Base-by-base conservation (phyloP, 2,797 vertebrate species). In the Pygocentrus nattereri region DNA sequence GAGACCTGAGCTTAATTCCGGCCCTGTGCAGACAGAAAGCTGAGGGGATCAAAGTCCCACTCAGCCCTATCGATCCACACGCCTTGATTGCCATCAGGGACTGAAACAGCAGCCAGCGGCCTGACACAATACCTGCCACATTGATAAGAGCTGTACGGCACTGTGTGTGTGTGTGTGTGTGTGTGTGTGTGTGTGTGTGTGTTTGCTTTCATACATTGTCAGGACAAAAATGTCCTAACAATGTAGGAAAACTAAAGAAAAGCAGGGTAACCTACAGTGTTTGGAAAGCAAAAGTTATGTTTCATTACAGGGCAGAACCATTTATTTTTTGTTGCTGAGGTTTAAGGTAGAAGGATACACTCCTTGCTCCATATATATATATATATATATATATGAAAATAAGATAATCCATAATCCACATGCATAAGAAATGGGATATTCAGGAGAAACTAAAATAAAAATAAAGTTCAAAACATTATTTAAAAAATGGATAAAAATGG, bases 31-130 rank as follows among this genome's bases (percentile, higher is more conserved):
- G 77, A 83, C 89, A 89, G 86, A 88, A 88, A 88, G 90, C 89
- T 88, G 79, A 71, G 73, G 87, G 89, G 88, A 91, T 86, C 84
- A 94, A 91, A 92, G 90, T 89, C 86, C 80, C 76, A 81, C 90
- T 91, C 87, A 90, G 81, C 87, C 88, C 83, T 85, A 81, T 90
- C 90, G 89, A 91, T 93, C 94, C 88, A 87, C 89, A 88, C 76
- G 83, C 81, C 84, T 84, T 68, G 86, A 91, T 91, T 92, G 88
- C 90, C 90, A 86, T 82, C 83, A 90, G 85, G 87, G 90, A 91
- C 91, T 91, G 90, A 93, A 90, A 82, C 90, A 84, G 90, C 88
- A 87, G 87, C 84, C 67, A 84, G 78, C 73, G 65, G 56, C 88
- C 88, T 44, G 76, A 49, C 74, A 83, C 67, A 82, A 79, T 85